These are phyloP conservation scores for Pteropus rufus DNA, from an alignment of 2,797 vertebrate genomes.

Conservation along the genomic window DNA sequence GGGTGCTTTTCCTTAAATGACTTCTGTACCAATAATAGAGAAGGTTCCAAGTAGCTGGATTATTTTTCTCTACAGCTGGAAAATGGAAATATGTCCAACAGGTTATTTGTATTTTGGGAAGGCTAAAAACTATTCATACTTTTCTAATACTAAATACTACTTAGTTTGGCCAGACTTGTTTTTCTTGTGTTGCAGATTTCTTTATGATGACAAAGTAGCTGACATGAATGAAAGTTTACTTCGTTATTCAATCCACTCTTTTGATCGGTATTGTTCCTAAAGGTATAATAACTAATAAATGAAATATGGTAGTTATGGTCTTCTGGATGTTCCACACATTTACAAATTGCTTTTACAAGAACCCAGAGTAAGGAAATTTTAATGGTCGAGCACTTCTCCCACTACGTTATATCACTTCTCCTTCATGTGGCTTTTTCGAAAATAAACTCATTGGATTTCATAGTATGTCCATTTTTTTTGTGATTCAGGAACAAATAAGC, in stretches of 20 bases:
- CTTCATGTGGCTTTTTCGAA: background rate
- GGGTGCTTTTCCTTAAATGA: background rate
- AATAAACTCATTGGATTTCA: background rate
- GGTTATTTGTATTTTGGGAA: background rate
- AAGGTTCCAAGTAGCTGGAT: background rate
- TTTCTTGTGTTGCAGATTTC: background rate
- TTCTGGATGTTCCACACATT: background rate
- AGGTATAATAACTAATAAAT: background rate
- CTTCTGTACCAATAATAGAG: background rate
- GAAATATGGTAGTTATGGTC: background rate
- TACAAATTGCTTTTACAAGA: background rate
- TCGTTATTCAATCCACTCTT: background rate
- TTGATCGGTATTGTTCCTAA: background rate
- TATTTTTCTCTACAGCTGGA: slow-evolving; percentile 14
- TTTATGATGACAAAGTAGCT: background rate
- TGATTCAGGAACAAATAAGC: background rate
- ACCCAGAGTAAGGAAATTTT: background rate
- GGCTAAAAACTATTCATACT: background rate
- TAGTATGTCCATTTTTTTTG: background rate
- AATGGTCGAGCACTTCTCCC: background rate
- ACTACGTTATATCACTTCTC: background rate
- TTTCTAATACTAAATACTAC: background rate
- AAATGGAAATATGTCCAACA: background rate
- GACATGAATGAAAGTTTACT: background rate
- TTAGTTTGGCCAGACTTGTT: background rate